A percentile compares a stretch with the other conserved stretches of the same genome.
Evolutionary conservation across 2,888 invertebrate species (phyloP).

Genomic region (Nemapogon koenigi): DNA sequence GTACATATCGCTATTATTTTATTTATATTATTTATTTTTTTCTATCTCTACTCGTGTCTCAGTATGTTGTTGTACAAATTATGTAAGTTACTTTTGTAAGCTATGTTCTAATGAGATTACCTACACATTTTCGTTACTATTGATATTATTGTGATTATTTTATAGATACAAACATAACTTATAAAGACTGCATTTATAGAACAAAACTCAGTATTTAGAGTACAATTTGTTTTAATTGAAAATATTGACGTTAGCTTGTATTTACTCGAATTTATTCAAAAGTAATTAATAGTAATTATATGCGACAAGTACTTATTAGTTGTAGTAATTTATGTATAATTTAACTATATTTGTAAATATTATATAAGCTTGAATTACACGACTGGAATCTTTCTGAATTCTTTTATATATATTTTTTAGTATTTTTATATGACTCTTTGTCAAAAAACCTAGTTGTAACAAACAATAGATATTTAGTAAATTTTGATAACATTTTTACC

Average conservation of each 20-base stretch:
- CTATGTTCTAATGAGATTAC: conserved; percentile 60
- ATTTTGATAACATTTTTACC: too few species aligned
- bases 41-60: conserved; percentile 42
- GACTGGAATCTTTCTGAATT: background rate
- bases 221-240: conserved; percentile 16
- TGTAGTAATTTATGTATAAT: conserved; percentile 60
- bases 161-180: conserved; percentile 19
- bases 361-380: background rate
- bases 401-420: conserved; percentile 35
- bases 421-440: conserved; percentile 54
- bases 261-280: background rate
- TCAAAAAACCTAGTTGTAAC: conserved; percentile 48
- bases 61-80: conserved; percentile 60
- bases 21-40: conserved; percentile 58
- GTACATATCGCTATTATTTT: conserved; percentile 41
- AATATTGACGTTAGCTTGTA: background rate
- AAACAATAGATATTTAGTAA: too few species aligned
- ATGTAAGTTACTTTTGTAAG: conserved; percentile 33
- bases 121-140: conserved; percentile 36
- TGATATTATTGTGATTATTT: conserved; percentile 49
- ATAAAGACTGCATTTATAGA: conserved; percentile 55
- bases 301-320: conserved; percentile 65
- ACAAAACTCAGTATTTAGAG: conserved; percentile 38
- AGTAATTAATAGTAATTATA: conserved; percentile 19
- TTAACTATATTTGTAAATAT: conserved; percentile 56